Conservation (phyloP, 2,797 vertebrate species). For the Hyperoplus lanceolatus region DNA sequence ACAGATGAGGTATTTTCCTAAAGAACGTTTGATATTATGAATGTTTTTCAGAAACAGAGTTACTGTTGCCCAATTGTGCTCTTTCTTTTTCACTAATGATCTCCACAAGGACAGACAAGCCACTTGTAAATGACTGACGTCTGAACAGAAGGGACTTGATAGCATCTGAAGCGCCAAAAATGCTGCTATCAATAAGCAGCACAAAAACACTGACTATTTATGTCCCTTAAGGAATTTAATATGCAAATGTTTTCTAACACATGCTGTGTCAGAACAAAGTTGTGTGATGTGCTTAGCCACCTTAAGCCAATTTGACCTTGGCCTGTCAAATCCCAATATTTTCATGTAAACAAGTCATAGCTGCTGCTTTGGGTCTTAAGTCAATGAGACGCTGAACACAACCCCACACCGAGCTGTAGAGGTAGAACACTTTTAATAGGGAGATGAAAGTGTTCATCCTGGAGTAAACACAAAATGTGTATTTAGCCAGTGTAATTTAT, state of each 20-base stretch:
- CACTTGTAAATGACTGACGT: conserved; percentile 61
- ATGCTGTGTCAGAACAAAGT: conserved; percentile 42
- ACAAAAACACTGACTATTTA: conserved; percentile 34
- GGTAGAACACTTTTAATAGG: background rate
- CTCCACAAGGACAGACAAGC: conserved; percentile 58
- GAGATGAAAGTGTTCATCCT: background rate
- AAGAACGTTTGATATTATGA: conserved; percentile 61
- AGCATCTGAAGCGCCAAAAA: conserved; percentile 57
- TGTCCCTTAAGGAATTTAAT: conserved; percentile 16
- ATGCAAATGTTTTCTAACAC: conserved; percentile 47
- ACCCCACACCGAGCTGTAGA: conserved; percentile 4
- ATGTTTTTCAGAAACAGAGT: conserved; percentile 53
- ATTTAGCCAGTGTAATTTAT: background rate
- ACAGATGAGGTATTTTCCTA: conserved; percentile 60
- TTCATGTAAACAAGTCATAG: conserved; percentile 54
- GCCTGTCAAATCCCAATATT: conserved; percentile 46
- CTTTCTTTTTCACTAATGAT: conserved; percentile 62
- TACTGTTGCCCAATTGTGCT: conserved; percentile 42
- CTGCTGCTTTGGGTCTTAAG: conserved; percentile 42
- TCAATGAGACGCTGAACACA: conserved; percentile 44
- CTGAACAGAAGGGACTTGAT: conserved; percentile 69
- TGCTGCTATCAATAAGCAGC: conserved; percentile 61
- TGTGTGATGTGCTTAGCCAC: conserved; percentile 29
- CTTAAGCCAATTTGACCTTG: conserved; percentile 51
- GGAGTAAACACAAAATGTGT: background rate